Evolutionary conservation across 2,888 invertebrate genomes (phyloP), one percentile per base, ranked within the genome.

Genomic region (Oeneis ivallda): DNA sequence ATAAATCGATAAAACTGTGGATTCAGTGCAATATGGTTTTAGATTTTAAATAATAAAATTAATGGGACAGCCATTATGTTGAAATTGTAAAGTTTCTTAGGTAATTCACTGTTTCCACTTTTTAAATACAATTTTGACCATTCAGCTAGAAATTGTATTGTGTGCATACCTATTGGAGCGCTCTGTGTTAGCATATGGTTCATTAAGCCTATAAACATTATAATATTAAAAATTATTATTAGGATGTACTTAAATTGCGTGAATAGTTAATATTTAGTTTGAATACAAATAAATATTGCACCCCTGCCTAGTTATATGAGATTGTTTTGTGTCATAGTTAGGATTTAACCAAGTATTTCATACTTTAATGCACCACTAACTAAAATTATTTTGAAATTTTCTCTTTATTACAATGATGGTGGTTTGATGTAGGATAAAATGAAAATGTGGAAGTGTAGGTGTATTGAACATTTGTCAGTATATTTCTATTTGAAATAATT

Each of bases 401-500:
- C 80, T 87, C 80, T 85, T 83, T 81, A 83, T 83, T 83, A 80
- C 78, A 72, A 79, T 81, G 80, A 83, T 76, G 71, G 84, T 84
- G 86, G 80, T 86, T 87, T 83, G 79, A 83, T 81, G 85, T 91
- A 87, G 87, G 79, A 83, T 88, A 83, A 85, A 85, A 85, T 85
- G 79, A 82, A 73, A 81, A 82, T 83, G 85, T 88, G 86, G 82
- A 87, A 85, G 80, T 86, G 82, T 90, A 89, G 87, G 77, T 86
- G 85, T 89, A 88, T 82, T 85, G 81, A 88, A 86, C 78, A 85
- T 82, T 86, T 85, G 82, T 87, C 86, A 85, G 83, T 88, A 88
- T 86, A 87, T 86, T 89, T 87, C 83, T 89, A 89, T 86, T 86
- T 79, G 83, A 86, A 80, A 89, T 89, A 82, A 86, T 90, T 90